Conservation (phyloP, 2,888 invertebrate species). For the Ormyrus nitidulus region DNA sequence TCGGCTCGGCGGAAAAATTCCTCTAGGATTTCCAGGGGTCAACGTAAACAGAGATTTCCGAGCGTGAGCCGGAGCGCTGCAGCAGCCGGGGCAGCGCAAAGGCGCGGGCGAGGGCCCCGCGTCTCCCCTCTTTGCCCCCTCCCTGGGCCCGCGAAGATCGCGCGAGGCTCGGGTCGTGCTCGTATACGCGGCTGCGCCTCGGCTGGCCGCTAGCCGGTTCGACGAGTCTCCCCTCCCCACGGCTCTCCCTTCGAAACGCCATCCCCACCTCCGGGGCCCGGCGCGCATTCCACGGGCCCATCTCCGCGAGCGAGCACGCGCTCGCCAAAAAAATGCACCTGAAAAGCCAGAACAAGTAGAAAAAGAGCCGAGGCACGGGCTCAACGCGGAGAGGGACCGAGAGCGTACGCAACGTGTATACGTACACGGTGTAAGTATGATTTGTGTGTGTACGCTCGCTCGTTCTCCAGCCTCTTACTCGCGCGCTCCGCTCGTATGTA, state of each 20-base stretch:
- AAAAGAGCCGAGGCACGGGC: conserved; percentile 59
- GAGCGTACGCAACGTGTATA: conserved; percentile 35
- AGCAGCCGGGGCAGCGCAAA: too few relatives aligned
- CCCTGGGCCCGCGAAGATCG: background rate
- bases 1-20: too few relatives aligned
- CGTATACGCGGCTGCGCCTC: conserved; percentile 27
- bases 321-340: conserved; percentile 67
- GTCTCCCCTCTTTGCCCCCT: background rate
- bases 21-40: too few relatives aligned
- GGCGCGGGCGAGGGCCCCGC: background rate
- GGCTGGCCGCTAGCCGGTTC: conserved; percentile 66
- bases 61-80: too few relatives aligned
- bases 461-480: background rate
- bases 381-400: conserved; percentile 35
- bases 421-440: background rate
- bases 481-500: too few relatives aligned
- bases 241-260: conserved; percentile 59
- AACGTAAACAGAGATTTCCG: too few relatives aligned
- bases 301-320: conserved; percentile 66
- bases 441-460: background rate
- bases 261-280: conserved; percentile 61
- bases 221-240: conserved; percentile 77
- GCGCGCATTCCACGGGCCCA: conserved; percentile 76
- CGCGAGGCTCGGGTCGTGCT: conserved; percentile 36
- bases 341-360: conserved; percentile 69